A percentile compares a stretch with the other conserved stretches of the same genome.
Evolutionary conservation across 2,113 vertebrate species (phyloP).

Genomic region (Zosterops pallidus): DNA sequence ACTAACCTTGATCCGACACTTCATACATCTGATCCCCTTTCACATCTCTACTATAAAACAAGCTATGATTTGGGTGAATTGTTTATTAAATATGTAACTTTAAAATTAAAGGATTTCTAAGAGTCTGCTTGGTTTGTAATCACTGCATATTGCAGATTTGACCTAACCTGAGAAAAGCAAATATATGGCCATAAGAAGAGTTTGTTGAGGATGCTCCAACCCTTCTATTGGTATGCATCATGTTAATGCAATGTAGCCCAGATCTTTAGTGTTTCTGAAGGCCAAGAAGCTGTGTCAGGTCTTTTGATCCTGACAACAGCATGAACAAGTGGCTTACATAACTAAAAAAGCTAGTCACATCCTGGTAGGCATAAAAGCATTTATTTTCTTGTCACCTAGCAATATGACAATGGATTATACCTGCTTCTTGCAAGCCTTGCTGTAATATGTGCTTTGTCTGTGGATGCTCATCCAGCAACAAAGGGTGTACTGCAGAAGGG

Average conservation of each 20-base stretch:
- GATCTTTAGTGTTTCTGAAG: not conserved
- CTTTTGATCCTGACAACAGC: not conserved
- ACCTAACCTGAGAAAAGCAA: not conserved
- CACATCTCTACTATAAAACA: not conserved
- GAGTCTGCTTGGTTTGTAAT: not conserved
- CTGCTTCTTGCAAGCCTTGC: not conserved
- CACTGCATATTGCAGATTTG: not conserved
- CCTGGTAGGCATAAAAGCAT: constrained; percentile 2
- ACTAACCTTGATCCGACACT: not conserved
- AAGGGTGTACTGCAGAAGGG: not conserved
- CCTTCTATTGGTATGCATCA: not conserved
- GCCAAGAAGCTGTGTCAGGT: not conserved
- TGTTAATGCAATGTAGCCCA: not conserved
- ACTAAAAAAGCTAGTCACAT: not conserved
- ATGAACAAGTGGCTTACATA: not conserved
- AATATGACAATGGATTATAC: not conserved
- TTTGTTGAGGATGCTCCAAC: not conserved
- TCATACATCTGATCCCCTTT: not conserved
- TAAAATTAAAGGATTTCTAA: not conserved
- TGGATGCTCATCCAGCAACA: not conserved
- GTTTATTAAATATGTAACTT: not conserved
- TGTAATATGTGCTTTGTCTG: not conserved
- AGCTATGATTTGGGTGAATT: not conserved
- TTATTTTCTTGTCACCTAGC: constrained; percentile 34
- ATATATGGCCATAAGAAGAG: not conserved